These are phyloP conservation scores for Nerophis lumbriciformis DNA, from an alignment of 2,113 vertebrate genomes.

Conservation along the genomic window DNA sequence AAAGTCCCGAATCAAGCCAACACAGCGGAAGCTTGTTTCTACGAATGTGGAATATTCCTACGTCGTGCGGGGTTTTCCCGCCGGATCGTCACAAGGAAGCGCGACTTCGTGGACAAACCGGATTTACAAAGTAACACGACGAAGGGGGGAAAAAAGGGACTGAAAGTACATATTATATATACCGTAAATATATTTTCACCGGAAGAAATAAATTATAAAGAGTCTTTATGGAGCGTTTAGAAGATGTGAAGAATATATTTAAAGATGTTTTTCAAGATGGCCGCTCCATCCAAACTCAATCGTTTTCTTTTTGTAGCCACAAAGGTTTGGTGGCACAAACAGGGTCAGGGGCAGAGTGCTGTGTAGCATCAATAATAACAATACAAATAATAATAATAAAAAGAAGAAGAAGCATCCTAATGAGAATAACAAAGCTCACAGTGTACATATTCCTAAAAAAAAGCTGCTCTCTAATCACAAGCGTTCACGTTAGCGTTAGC, in stretches of 20 bases:
- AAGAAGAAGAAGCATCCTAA: constrained; percentile 15
- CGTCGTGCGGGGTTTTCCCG: neutral
- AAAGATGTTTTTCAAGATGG: constrained; percentile 38
- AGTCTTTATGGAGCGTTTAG: constrained; percentile 69
- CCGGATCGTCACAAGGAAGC: neutral
- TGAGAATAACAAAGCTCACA: constrained; percentile 19
- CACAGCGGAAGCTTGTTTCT: constrained; percentile 12
- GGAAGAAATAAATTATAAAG: constrained; percentile 79
- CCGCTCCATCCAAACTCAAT: constrained; percentile 13
- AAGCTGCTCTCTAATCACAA: constrained; percentile 27
- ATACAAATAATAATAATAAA: constrained; percentile 57
- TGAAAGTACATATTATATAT: constrained; percentile 74
- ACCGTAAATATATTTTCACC: constrained; percentile 80
- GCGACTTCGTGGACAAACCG: constrained; percentile 1
- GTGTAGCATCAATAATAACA: constrained; percentile 46
- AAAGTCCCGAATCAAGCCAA: constrained; percentile 56
- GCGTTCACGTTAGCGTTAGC: constrained; percentile 48
- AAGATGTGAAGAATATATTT: constrained; percentile 55
- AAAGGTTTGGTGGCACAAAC: constrained; percentile 52
- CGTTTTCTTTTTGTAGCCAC: constrained; percentile 65
- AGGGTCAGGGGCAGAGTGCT: constrained; percentile 51
- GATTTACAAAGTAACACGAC: constrained; percentile 23
- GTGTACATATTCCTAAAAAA: constrained; percentile 27
- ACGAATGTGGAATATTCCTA: constrained; percentile 13
- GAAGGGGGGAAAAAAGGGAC: constrained; percentile 37